A percentile compares a stretch with the other conserved stretches of the same genome.
Conservation (phyloP, 2,888 invertebrate species). For the Chirona hameri region DNA sequence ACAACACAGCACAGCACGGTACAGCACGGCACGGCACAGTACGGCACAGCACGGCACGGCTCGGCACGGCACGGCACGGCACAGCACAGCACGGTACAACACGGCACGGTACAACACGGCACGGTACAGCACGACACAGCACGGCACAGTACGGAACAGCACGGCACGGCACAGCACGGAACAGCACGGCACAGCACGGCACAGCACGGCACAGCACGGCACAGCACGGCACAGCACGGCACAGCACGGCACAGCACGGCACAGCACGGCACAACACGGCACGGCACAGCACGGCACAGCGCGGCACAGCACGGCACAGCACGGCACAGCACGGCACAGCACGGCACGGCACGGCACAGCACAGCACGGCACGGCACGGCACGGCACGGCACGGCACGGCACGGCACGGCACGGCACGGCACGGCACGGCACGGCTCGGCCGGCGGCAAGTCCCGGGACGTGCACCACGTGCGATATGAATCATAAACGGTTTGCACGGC, state of each 20-base stretch:
- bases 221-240: no score
- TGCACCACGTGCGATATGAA: slow-evolving; percentile 6
- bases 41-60: neutral
- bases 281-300: neutral
- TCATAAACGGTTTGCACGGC: slow-evolving; percentile 14
- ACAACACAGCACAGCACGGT: neutral
- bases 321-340: no score
- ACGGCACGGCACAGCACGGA: neutral
- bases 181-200: neutral
- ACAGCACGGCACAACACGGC: no score
- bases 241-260: no score
- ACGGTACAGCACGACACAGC: neutral
- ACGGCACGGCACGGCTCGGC: neutral
- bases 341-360: no score
- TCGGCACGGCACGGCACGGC: no score
- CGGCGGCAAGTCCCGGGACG: neutral
- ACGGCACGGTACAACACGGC: no score
- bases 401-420: neutral
- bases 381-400: neutral
- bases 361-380: no score
- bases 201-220: no score
- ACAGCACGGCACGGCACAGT: no score
- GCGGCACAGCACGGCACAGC: neutral
- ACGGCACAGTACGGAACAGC: neutral
- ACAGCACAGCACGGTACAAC: no score